Evolutionary conservation across 2,888 invertebrate genomes (phyloP).

Genomic region (Ophion ellenae): DNA sequence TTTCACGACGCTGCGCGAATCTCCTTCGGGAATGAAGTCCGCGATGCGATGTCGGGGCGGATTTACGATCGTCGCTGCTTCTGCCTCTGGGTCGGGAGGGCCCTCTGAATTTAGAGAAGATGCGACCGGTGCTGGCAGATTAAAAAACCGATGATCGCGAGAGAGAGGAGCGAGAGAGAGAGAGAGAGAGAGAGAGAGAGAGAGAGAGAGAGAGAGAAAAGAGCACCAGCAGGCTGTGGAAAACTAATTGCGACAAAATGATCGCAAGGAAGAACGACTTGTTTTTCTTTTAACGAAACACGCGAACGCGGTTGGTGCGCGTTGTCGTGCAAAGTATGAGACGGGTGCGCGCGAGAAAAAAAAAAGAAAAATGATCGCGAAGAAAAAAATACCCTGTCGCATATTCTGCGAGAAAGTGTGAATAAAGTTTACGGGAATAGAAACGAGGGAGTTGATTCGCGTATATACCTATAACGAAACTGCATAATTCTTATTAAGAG

Average conservation of each 20-base stretch:
- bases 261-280: constrained; percentile 62
- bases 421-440: constrained; percentile 61
- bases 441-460: constrained; percentile 46
- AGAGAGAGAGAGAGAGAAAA: neutral
- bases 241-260: constrained; percentile 78
- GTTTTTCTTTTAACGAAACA: constrained; percentile 44
- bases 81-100: neutral
- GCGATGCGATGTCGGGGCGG: constrained; percentile 72
- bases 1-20: constrained; percentile 73
- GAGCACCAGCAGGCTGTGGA: constrained; percentile 58
- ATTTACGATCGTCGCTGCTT: constrained; percentile 74
- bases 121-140: constrained; percentile 23
- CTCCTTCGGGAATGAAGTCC: constrained; percentile 73
- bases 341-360: constrained; percentile 27
- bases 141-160: constrained; percentile 49
- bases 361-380: constrained; percentile 33
- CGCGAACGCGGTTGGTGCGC: constrained; percentile 11
- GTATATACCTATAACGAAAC: constrained; percentile 21
- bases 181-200: constrained; percentile 19
- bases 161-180: constrained; percentile 33
- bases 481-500: constrained; percentile 20
- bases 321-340: constrained; percentile 42
- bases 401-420: constrained; percentile 35
- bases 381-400: neutral
- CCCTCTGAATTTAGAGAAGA: constrained; percentile 72